Evolutionary conservation across 30 jellyfish, hydroid and myxozoan species (phyloP).

Genomic region (Nemopilema nomurai): DNA sequence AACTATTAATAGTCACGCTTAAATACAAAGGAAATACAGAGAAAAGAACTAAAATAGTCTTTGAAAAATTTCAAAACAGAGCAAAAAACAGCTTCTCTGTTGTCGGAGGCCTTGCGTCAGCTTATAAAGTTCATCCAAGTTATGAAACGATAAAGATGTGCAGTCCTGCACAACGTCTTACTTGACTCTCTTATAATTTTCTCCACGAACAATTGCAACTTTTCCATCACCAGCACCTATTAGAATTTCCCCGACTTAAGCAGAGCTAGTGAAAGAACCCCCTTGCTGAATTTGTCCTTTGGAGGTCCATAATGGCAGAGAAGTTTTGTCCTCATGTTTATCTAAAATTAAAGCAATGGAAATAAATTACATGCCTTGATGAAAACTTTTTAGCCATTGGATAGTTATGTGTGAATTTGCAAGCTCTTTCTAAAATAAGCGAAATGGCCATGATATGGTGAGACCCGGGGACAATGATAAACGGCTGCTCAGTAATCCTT

Average conservation of each 20-base stretch:
- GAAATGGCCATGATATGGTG: too few species aligned
- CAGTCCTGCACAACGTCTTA: slow-evolving; percentile 1
- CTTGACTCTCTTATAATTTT: slow-evolving; percentile 80
- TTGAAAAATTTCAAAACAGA: too few species aligned
- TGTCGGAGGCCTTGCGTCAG: too few species aligned
- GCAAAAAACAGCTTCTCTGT: too few species aligned
- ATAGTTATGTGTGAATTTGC: too few species aligned
- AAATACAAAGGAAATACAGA: too few species aligned
- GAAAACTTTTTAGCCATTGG: not conserved
- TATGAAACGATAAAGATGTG: not conserved
- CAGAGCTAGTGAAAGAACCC: slow-evolving; percentile 81
- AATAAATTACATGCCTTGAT: not conserved
- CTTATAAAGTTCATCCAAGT: too few species aligned
- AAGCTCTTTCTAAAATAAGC: too few species aligned
- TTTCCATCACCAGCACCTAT: slow-evolving; percentile 99
- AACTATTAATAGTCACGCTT: too few species aligned
- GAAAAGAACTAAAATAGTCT: too few species aligned
- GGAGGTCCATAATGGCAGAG: slow-evolving; percentile 98
- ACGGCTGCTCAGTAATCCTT: too few species aligned
- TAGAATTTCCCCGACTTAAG: slow-evolving; percentile 74
- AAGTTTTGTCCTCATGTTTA: slow-evolving; percentile 88
- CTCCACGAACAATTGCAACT: slow-evolving; percentile 87
- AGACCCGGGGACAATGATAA: too few species aligned
- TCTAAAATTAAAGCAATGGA: slow-evolving; percentile 29
- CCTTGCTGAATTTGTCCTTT: slow-evolving; percentile 91